Conservation (phyloP, 2,888 invertebrate species). For the Beris chalybata region DNA sequence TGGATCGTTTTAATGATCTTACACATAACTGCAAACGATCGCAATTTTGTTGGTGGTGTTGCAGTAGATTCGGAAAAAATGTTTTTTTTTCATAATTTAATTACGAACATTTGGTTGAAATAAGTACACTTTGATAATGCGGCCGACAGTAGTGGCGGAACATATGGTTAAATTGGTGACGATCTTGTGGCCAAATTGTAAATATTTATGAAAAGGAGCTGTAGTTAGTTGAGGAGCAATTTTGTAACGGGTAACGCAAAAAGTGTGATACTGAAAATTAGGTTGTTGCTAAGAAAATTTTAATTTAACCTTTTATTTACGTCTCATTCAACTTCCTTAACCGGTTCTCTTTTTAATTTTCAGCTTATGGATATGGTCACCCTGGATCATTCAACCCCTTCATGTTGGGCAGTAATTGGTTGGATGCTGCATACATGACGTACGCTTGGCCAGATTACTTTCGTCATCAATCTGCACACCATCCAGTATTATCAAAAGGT, state of each 20-base stretch:
- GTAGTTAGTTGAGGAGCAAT: too few relatives aligned
- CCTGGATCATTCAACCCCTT: slow-evolving; percentile 77
- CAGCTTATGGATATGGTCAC: slow-evolving; percentile 80
- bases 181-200: slow-evolving; percentile 19
- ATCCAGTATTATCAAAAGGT: slow-evolving; percentile 67
- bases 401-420: slow-evolving; percentile 79
- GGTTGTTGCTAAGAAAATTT: too few relatives aligned
- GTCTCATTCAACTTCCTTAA: background rate
- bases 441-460: slow-evolving; percentile 76
- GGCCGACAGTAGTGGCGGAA: background rate
- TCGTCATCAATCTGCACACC: slow-evolving; percentile 61
- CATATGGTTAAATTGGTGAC: slow-evolving; percentile 12
- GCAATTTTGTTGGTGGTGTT: too few relatives aligned
- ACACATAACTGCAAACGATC: too few relatives aligned
- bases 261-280: too few relatives aligned
- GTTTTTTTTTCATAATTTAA: slow-evolving; percentile 6
- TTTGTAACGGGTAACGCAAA: too few relatives aligned
- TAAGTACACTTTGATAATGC: slow-evolving; percentile 15
- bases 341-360: slow-evolving; percentile 44
- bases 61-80: too few relatives aligned
- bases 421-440: slow-evolving; percentile 81
- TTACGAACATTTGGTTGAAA: slow-evolving; percentile 15
- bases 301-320: too few relatives aligned
- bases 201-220: background rate
- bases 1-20: too few relatives aligned